phyloP scores from a whole-genome alignment of 2,888 invertebrate genomes.

The Bellardia bayeri region DNA sequence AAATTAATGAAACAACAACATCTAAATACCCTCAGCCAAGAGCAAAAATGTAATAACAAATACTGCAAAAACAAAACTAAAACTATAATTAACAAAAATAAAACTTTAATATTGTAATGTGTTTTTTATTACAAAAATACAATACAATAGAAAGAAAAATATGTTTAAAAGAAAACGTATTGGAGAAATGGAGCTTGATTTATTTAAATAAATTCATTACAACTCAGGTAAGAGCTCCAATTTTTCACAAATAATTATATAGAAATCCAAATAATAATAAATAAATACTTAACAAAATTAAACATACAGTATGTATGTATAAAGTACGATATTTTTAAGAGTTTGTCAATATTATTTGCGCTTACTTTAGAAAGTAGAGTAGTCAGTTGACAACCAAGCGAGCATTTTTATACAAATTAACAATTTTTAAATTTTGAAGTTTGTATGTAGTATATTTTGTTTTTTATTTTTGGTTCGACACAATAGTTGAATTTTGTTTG shows the following conservation, averaged over 20 bases:
- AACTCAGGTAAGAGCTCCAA: slow-evolving; percentile 73
- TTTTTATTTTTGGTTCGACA: slow-evolving; percentile 45
- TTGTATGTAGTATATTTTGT: neutral
- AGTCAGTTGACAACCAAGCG: slow-evolving; percentile 34
- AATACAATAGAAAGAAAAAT: no score
- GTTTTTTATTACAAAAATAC: neutral
- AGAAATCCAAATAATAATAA: slow-evolving; percentile 17
- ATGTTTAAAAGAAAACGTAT: neutral
- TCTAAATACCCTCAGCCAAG: slow-evolving; percentile 37
- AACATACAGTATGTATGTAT: slow-evolving; percentile 47
- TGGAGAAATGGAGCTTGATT: slow-evolving; percentile 67
- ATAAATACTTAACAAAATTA: slow-evolving; percentile 13
- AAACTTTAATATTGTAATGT: slow-evolving; percentile 12
- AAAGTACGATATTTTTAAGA: slow-evolving; percentile 63
- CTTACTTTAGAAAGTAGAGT: slow-evolving; percentile 59
- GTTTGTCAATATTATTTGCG: slow-evolving; percentile 70
- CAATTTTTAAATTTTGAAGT: neutral
- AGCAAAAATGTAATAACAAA: neutral
- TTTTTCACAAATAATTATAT: slow-evolving; percentile 45
- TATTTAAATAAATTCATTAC: slow-evolving; percentile 73
- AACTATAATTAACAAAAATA: slow-evolving; percentile 37
- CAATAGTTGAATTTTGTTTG: slow-evolving; percentile 81
- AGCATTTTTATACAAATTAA: slow-evolving; percentile 13
- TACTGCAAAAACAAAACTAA: slow-evolving; percentile 7
- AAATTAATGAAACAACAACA: neutral